Base-by-base conservation (phyloP, 2,888 invertebrate species). In the Drosophila monieri region DNA sequence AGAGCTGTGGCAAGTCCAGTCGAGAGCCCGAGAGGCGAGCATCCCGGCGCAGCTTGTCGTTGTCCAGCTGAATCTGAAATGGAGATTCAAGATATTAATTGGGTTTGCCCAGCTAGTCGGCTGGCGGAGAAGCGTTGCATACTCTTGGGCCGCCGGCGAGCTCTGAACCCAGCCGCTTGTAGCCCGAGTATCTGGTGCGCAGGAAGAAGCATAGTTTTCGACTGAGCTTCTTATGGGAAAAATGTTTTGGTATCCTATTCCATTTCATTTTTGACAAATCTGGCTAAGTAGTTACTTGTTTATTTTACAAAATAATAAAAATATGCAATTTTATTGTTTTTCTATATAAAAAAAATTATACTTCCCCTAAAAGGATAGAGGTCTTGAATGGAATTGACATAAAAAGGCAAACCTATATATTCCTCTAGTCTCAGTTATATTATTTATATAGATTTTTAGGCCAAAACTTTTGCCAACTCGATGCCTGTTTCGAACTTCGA, bases 11-110 rank as follows among this genome's bases (percentile, higher is more conserved):
- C 70, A 91, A 74, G 77, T 92, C 92, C 68, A 91, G 78, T 48
- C 90, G 90, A 30, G 90, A 88, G 62, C 85, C 62, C 59, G 87
- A 80, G 64, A 89, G 80, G 62, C 90, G 87, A 90, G 78, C 91
- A 83, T 92, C 92, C 70, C 91, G 91, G 85, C 91, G 90, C 85
- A 90, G 88, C 89, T 92, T 92, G 78, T 91, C 91, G 89, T 92
- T 92, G 80, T 92, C 92, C 79, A 92, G 81, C 85, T 92, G 92
- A 88, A 92, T 90, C 92, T 92, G 81, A 6, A 39, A 15, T 15
- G 3, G 9, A n/a, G 47, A 14, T 25, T 32, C 30, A 27, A 18
- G 6, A 27, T 9, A 9, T 8, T 41, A 41, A 41, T 41, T 15
- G 25, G 30, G 2, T 10, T 15, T 35, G 9, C 14, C 14, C 18